A percentile compares a stretch with the other conserved stretches of the same genome.
Evolutionary conservation across 2,888 invertebrate genomes (phyloP).

Genomic region (Acleris emargana): DNA sequence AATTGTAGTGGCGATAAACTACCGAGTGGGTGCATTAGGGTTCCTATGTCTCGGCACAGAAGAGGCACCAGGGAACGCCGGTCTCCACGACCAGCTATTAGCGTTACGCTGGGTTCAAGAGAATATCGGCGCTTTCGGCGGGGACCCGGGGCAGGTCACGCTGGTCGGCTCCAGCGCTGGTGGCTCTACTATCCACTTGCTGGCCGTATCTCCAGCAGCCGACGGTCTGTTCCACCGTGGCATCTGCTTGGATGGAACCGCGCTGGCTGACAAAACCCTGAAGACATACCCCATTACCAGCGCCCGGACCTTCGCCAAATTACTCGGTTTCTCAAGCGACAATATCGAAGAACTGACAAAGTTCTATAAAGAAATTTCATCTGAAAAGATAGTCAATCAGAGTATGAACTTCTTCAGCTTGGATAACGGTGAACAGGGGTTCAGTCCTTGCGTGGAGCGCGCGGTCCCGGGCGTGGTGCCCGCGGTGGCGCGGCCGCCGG

Average conservation of each 20-base stretch:
- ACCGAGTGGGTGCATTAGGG: constrained; percentile 42
- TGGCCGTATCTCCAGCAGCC: constrained; percentile 38
- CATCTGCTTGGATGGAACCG: constrained; percentile 1
- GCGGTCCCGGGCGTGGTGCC: not conserved
- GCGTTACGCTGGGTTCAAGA: constrained; percentile 42
- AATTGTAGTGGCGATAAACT: constrained; percentile 8
- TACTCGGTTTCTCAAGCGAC: constrained; percentile 1
- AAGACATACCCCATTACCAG: not conserved
- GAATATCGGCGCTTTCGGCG: constrained; percentile 41
- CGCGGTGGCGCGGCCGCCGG: not conserved
- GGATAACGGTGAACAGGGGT: constrained; percentile 3
- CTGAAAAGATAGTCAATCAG: not conserved
- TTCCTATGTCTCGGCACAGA: constrained; percentile 42
- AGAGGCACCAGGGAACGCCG: constrained; percentile 43
- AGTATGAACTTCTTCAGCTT: not conserved
- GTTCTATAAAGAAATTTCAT: not conserved
- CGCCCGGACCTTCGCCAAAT: constrained; percentile 4
- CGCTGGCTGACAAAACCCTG: not conserved
- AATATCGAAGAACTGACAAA: not conserved
- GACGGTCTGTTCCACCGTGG: constrained; percentile 36
- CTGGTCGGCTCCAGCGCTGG: constrained; percentile 43
- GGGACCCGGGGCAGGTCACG: constrained; percentile 40
- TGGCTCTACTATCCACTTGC: constrained; percentile 38
- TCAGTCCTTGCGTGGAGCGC: constrained; percentile 5
- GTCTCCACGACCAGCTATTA: constrained; percentile 41